Conservation (phyloP, 1,140 invertebrate species). For the Bactericera cockerelli region DNA sequence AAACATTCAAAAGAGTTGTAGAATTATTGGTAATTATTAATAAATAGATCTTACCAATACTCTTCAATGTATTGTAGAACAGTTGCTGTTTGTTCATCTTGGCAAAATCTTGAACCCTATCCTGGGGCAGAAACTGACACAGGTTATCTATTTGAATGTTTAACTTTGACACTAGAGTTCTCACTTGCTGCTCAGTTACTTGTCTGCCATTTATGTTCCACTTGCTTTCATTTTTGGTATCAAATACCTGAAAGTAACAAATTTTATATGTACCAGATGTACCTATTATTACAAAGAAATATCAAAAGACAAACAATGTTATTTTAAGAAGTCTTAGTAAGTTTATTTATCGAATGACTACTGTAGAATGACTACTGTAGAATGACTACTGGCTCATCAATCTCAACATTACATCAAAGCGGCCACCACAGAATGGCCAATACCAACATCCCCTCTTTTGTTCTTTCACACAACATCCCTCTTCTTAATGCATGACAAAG, state of each 20-base stretch:
- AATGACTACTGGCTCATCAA: too few relatives aligned
- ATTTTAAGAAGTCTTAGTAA: neutral
- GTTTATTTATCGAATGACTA: too few relatives aligned
- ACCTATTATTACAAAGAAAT: neutral
- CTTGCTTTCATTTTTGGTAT: conserved; percentile 32
- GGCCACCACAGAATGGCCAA: too few relatives aligned
- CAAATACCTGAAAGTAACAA: conserved; percentile 31
- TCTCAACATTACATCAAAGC: too few relatives aligned
- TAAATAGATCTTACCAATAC: conserved; percentile 48
- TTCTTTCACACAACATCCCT: too few relatives aligned
- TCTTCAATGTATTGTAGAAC: conserved; percentile 67
- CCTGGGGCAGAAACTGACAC: conserved; percentile 93
- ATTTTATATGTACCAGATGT: neutral
- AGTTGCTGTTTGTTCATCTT: conserved; percentile 69
- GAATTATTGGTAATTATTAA: too few relatives aligned
- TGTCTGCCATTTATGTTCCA: conserved; percentile 51
- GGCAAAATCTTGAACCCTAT: conserved; percentile 88
- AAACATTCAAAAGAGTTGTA: too few relatives aligned
- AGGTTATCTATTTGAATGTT: conserved; percentile 84
- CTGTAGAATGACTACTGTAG: too few relatives aligned
- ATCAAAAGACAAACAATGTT: neutral
- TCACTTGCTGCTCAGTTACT: conserved; percentile 33
- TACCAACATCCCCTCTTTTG: too few relatives aligned
- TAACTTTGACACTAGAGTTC: conserved; percentile 36
- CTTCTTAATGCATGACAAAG: too few relatives aligned